Conservation (phyloP, 1,140 invertebrate genomes). For the Hypsibius dujardini region DNA sequence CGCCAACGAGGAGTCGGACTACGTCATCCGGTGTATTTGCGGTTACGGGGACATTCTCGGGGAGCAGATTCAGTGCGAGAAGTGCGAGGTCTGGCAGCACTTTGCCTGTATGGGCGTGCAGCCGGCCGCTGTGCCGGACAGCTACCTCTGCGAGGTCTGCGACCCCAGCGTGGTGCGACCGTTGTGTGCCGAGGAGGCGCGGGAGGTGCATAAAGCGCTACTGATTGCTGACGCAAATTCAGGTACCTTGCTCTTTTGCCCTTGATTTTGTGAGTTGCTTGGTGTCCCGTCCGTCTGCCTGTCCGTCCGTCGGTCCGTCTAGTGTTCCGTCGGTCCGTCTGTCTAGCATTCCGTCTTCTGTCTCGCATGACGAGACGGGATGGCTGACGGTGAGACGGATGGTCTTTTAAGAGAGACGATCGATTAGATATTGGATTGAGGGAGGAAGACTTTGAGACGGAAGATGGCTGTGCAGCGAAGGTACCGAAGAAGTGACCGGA, state of each 20-base stretch:
- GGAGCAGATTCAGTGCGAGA: slow-evolving; percentile 13
- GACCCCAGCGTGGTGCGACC: background rate
- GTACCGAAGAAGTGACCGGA: too few species aligned
- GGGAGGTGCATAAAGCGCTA: background rate
- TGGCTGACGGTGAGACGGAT: too few species aligned
- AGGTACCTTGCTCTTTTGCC: background rate
- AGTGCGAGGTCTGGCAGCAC: slow-evolving; percentile 16
- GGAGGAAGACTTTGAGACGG: too few species aligned
- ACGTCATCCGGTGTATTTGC: slow-evolving; percentile 12
- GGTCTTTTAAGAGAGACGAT: too few species aligned
- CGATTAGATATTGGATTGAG: too few species aligned
- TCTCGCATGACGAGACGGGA: too few species aligned
- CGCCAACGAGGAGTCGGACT: background rate
- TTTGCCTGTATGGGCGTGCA: slow-evolving; percentile 12
- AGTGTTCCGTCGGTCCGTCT: too few species aligned
- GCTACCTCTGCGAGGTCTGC: slow-evolving; percentile 13
- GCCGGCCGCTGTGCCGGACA: slow-evolving; percentile 5
- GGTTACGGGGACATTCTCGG: background rate
- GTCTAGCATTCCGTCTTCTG: too few species aligned
- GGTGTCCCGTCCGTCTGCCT: too few species aligned
- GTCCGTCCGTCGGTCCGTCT: too few species aligned
- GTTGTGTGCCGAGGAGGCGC: background rate
- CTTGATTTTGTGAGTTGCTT: too few species aligned
- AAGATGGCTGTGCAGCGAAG: too few species aligned
- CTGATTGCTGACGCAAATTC: background rate